Base-by-base conservation (phyloP, 2,888 invertebrate genomes). In the Lamellibrachia columna region DNA sequence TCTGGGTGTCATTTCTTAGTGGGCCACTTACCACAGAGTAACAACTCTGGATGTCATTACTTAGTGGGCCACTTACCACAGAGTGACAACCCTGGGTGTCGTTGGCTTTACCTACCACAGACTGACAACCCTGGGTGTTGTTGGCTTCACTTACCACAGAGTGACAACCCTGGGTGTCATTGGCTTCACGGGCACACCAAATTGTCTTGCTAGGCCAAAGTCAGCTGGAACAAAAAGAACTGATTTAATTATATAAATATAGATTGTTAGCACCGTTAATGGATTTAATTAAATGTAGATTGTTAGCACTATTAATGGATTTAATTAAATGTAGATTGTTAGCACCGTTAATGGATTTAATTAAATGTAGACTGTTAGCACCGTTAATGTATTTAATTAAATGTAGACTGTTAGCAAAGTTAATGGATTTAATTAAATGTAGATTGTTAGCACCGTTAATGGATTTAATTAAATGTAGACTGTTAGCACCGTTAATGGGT, bases 41-140 rank as follows among this genome's bases (percentile, higher is more conserved):
- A 99, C 99, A 6, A 99, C 99, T 94, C 98, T 98, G 0, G 99
- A 99, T 0, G 99, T 99, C 98, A 99, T 99, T 52, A 98, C 40
- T 40, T n/a, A n/a, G n/a, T n/a, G n/a, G 98, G 98, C 92, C 7
- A 98, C 97, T 96, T 99, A 99, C 99, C 99, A 99, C 3, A 99
- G 97, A 0, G 99, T 99, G 0, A 99, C 99, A 6, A 99, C 99
- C 95, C 98, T 98, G 0, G 99, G 99, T 0, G 99, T 99, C 98
- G 99, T 99, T 52, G 98, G 98, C 92, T 98, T 98, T 8, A 94
- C 95, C 96, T 99, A 99, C 99, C 99, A 99, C 3, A 99, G 97
- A 0, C 99, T 99, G 0, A 99, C 99, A 6, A 99, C 99, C 95
- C 98, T 98, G 0, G 99, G 99, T 0, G 99, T 99, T 98, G 99